Evolutionary conservation across 2,113 vertebrate genomes (phyloP).

Genomic region (Pomatorhinus ruficollis): DNA sequence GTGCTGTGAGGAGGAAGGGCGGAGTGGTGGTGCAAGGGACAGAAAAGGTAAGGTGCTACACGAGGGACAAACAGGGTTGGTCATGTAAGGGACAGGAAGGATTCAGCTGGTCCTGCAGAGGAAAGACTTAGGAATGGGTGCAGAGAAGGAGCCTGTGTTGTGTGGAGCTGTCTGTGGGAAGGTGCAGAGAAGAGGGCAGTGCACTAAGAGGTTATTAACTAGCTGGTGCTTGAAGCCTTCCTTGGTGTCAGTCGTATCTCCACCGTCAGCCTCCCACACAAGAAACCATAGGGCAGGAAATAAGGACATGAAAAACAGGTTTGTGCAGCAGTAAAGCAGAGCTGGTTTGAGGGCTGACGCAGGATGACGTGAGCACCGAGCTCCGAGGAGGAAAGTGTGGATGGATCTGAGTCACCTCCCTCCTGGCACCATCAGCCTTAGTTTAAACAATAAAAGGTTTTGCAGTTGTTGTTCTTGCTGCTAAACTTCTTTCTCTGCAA

Average conservation of each 20-base stretch:
- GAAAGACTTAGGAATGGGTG: too few relatives aligned
- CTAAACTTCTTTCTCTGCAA: not conserved
- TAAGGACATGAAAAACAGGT: not conserved
- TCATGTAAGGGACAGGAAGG: not conserved
- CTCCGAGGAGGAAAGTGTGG: not conserved
- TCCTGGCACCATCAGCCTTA: not conserved
- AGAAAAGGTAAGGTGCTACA: not conserved
- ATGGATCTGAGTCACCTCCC: slow-evolving; percentile 35
- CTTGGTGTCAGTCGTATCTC: not conserved
- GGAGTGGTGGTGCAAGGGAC: not conserved
- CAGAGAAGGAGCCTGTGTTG: not conserved
- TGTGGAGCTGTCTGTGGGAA: not conserved
- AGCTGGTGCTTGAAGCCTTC: not conserved
- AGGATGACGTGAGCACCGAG: not conserved
- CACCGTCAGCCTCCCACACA: not conserved
- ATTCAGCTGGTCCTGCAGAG: not conserved
- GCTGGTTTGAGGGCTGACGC: not conserved
- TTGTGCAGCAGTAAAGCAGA: not conserved
- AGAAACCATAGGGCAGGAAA: not conserved
- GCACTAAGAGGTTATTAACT: not conserved
- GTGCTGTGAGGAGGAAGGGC: not conserved
- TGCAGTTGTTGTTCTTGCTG: not conserved
- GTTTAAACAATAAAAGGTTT: not conserved
- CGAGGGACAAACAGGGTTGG: not conserved
- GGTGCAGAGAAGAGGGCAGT: not conserved